phyloP scores from a whole-genome alignment of 2,113 vertebrate genomes.

The Collichthys lucidus region DNA sequence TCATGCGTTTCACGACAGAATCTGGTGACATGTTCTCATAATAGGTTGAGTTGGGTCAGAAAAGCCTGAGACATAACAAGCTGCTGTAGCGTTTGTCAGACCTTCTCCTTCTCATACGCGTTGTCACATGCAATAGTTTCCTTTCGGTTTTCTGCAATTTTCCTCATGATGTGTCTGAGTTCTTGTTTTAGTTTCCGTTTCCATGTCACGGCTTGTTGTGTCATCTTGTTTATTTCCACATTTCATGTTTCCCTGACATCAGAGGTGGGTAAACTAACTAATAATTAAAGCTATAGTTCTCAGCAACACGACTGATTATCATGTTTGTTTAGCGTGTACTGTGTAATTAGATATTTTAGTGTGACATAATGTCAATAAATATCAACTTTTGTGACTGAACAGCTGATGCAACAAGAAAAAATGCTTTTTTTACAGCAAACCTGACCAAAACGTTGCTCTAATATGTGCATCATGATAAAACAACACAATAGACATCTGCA shows the following conservation, averaged over 20 bases:
- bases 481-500: neutral
- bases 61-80: neutral
- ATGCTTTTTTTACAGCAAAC: too few species aligned
- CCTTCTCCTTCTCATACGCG: neutral
- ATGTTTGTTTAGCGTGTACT: neutral
- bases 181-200: constrained; percentile 12
- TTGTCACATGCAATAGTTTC: neutral
- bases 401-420: too few species aligned
- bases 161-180: neutral
- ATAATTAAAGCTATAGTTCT: too few species aligned
- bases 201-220: neutral
- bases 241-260: neutral
- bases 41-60: neutral
- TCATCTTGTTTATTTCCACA: constrained; percentile 7
- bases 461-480: too few species aligned
- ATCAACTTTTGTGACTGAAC: too few species aligned
- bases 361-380: neutral
- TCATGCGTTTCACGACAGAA: too few species aligned
- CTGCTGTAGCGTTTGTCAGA: neutral
- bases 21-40: neutral
- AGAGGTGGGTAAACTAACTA: too few species aligned
- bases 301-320: neutral
- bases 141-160: neutral
- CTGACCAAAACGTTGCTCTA: too few species aligned
- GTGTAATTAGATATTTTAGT: neutral